phyloP scores from a whole-genome alignment of 2,113 vertebrate genomes.

The Oncorhynchus clarkii region DNA sequence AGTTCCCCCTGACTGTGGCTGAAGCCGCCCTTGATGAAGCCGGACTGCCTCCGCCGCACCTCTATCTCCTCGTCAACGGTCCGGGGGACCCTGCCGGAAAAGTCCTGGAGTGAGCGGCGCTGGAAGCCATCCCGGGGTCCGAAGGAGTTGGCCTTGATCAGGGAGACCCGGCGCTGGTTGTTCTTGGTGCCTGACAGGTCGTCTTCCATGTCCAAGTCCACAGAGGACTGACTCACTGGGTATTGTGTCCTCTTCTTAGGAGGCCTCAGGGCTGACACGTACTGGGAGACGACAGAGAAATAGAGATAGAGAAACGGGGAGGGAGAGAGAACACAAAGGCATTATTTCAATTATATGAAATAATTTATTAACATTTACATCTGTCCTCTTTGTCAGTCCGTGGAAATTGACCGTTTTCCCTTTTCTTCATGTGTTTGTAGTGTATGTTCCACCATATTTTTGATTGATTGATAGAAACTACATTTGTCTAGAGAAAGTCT shows the following conservation, averaged over 20 bases:
- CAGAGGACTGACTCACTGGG: constrained; percentile 19
- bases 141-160: constrained; percentile 43
- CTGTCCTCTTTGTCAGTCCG: neutral
- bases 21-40: constrained; percentile 8
- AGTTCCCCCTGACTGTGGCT: constrained; percentile 24
- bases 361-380: neutral
- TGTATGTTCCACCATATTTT: too few relatives aligned
- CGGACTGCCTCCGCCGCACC: constrained; percentile 46
- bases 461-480: neutral
- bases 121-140: constrained; percentile 57
- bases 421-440: neutral
- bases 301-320: neutral
- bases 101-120: constrained; percentile 63
- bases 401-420: neutral
- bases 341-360: neutral
- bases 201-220: constrained; percentile 52
- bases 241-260: constrained; percentile 68
- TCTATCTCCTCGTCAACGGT: constrained; percentile 70
- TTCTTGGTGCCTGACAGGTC: constrained; percentile 30
- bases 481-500: neutral
- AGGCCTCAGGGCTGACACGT: constrained; percentile 79
- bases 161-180: constrained; percentile 47
- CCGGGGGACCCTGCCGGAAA: constrained; percentile 63
- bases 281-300: constrained; percentile 46
- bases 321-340: neutral